Conservation (phyloP, 2,888 invertebrate species). For the Rutpela maculata region DNA sequence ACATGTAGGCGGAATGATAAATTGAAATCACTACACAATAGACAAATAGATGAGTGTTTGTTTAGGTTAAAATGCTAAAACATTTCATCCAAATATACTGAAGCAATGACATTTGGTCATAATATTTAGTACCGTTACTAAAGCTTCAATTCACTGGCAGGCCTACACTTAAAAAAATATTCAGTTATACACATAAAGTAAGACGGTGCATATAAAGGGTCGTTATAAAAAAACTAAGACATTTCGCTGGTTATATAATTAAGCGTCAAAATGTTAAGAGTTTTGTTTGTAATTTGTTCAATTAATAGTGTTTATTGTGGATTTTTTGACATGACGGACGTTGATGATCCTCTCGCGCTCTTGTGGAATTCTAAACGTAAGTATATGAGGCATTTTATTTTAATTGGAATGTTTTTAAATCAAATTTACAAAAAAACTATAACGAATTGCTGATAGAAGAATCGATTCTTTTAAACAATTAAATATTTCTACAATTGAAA, state of each 20-base stretch:
- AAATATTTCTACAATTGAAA: no score
- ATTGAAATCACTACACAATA: neutral
- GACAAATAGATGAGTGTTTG: constrained; percentile 9
- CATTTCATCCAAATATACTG: neutral
- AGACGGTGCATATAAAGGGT: constrained; percentile 49
- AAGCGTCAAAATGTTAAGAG: constrained; percentile 10
- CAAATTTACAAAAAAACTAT: neutral
- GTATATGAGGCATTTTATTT: neutral
- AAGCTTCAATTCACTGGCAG: neutral
- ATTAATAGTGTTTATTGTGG: constrained; percentile 48
- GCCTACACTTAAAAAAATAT: constrained; percentile 35
- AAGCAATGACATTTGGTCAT: neutral
- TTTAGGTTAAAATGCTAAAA: constrained; percentile 16
- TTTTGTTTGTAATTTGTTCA: constrained; percentile 21
- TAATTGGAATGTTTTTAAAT: neutral
- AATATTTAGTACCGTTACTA: constrained; percentile 25
- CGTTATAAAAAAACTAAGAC: neutral
- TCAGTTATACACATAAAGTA: constrained; percentile 54
- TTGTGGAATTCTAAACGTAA: constrained; percentile 56
- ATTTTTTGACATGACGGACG: constrained; percentile 65
- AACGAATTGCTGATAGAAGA: neutral
- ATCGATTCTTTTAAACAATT: neutral
- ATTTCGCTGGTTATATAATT: neutral
- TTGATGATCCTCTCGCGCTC: constrained; percentile 64
- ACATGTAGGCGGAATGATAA: neutral